phyloP scores from a whole-genome alignment of 1,140 invertebrate species.

The Agraylea sexmaculata region DNA sequence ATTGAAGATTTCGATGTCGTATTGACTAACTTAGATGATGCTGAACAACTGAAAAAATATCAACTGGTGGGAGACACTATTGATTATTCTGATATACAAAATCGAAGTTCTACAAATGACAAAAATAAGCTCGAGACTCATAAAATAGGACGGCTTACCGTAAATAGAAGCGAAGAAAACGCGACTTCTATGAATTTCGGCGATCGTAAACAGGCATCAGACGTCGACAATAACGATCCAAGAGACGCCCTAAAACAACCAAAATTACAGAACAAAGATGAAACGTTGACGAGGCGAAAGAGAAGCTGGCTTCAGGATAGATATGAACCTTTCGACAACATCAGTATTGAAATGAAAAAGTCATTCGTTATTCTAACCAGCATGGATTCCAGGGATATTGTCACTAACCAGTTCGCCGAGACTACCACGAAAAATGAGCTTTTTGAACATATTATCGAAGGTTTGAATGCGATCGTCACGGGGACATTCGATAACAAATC shows the following conservation, averaged over 20 bases:
- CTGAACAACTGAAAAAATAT: not conserved
- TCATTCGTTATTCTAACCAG: constrained; percentile 20
- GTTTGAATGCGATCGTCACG: constrained; percentile 10
- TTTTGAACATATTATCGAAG: constrained; percentile 20
- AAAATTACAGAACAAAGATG: too few species aligned
- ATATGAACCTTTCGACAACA: constrained; percentile 20
- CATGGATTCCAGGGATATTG: constrained; percentile 15
- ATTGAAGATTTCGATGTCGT: not conserved
- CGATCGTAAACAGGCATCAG: too few species aligned
- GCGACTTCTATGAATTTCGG: too few species aligned
- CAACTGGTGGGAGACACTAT: too few species aligned
- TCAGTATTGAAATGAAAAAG: constrained; percentile 19
- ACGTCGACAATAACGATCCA: too few species aligned
- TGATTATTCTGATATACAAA: too few species aligned
- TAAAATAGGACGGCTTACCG: too few species aligned
- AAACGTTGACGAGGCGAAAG: constrained; percentile 6
- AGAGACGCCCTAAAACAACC: too few species aligned
- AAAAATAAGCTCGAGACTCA: too few species aligned
- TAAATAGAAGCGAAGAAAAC: too few species aligned
- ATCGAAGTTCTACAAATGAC: too few species aligned
- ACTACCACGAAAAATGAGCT: constrained; percentile 17
- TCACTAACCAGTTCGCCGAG: constrained; percentile 12
- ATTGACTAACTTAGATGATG: not conserved
- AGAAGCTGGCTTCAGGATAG: constrained; percentile 15
- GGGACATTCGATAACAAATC: constrained; percentile 11